Evolutionary conservation across 1,140 invertebrate species (phyloP), one percentile per base, ranked within the genome.

Genomic region (Conopomorpha cramerella): DNA sequence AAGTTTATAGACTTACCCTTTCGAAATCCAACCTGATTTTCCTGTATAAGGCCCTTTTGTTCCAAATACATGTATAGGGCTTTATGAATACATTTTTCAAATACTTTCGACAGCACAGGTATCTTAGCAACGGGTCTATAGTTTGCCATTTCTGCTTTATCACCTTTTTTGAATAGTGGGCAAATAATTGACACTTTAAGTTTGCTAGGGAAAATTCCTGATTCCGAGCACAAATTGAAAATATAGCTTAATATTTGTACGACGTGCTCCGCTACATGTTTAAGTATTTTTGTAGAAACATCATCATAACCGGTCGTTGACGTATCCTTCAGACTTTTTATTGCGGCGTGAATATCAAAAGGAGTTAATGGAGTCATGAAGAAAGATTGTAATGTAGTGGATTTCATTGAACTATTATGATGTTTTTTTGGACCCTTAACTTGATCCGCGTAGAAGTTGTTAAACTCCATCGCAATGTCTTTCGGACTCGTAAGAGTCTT

Each of bases 221-320:
- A 2, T 19, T 33, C 16, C 12, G 23, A 2, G 17, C 16, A 33
- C 4, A 19, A 10, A 18, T 33, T 33, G 8, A 19, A 4, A 8
- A 12, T 19, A 33, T 33, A 13, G 23, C 16, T 33, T 2, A 33
- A n/a, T 11, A 33, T n/a, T n/a, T 6, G 10, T 8, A 18, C 3
- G 4, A 33, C 23, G 7, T 2, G n/a, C n/a, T 11, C 2, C n/a
- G 16, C 16, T 8, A 33, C 17, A 18, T 2, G 2, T 13, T 33
- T 33, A 12, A 33, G 7, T 2, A 33, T 13, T 3, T 11, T 4
- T 2, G 31, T 33, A 6, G 10, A n/a, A 13, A 33, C 23, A 7
- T 19, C 31, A 12, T 33, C 31, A 18, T 33, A 33, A 2, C 31
- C 31, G 7, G 31, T 19, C 18, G 10, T 33, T 11, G n/a, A 3